These are phyloP conservation scores for Rhagoletis pomonella DNA, from an alignment of 1,140 invertebrate genomes.

Conservation along the genomic window DNA sequence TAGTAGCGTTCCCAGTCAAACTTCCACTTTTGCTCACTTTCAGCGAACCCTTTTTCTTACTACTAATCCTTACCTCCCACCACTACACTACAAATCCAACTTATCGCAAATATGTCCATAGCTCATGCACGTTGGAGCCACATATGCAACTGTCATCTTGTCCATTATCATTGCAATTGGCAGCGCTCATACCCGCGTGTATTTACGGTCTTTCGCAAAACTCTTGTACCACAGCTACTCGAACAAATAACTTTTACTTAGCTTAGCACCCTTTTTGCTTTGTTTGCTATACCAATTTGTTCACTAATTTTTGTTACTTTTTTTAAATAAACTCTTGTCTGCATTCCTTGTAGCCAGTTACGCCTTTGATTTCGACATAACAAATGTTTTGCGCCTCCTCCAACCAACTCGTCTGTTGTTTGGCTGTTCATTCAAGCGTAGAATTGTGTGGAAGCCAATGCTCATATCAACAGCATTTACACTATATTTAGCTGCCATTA, in stretches of 20 bases:
- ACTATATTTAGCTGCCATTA: slow-evolving; percentile 53
- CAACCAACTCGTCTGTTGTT: background rate
- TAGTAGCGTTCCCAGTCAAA: too few species aligned
- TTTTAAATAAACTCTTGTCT: background rate
- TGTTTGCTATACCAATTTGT: background rate
- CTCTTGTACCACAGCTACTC: background rate
- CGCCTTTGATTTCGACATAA: background rate
- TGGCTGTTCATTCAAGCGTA: slow-evolving; percentile 12
- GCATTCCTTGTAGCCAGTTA: slow-evolving; percentile 14
- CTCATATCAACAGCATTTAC: slow-evolving; percentile 34
- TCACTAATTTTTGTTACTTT: background rate
- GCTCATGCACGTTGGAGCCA: background rate
- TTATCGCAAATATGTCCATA: too few species aligned
- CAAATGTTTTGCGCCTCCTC: background rate
- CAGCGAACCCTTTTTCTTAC: too few species aligned
- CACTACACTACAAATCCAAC: too few species aligned
- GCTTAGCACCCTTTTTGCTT: background rate
- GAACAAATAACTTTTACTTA: background rate
- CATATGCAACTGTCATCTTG: background rate
- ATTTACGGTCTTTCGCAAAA: background rate
- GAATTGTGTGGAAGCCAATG: background rate
- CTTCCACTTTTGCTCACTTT: too few species aligned
- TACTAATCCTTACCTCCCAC: too few species aligned
- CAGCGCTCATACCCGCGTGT: background rate
- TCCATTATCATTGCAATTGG: background rate